Evolutionary conservation across 2,797 vertebrate genomes (phyloP), one percentile per base, ranked within the genome.

Genomic region (Acanthurus lineatus): DNA sequence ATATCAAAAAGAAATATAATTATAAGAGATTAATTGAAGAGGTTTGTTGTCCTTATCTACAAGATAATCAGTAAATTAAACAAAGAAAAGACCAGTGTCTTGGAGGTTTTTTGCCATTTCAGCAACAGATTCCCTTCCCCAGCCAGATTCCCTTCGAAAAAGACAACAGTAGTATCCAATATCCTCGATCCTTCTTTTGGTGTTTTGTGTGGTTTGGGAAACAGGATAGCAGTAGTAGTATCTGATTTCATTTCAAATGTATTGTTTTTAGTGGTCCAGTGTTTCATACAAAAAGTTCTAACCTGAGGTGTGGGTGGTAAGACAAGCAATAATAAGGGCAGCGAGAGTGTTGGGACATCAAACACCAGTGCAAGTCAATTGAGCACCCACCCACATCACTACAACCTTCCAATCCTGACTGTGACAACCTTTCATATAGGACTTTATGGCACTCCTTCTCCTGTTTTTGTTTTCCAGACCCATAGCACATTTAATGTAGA

Each of bases 151-250:
- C 20, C 22, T 61, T 64, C 2, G 47, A 44, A 58, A 69, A 53
- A 68, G 53, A 61, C 65, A 79, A 79, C 65, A 79, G 77, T 15
- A 35, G 53, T 83, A 82, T 91, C 81, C 45, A 42, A 68, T 91
- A 61, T 87, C 86, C 38, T 53, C 15, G 15, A 67, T 63, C 64
- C 73, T 69, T 62, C 77, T 83, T 47, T 1, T 20, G 9, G 57
- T 76, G 47, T 88, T 90, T 84, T 82, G 51, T 82, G 72, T 76
- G 68, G 35, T 79, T 83, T 84, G 73, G 64, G 54, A 77, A 88
- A 87, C 17, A 85, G 17, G 69, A 81, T 58, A 25, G 66, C 48
- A 60, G 47, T 32, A 4, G 48, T 19, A 10, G 73, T 69, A 47
- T 91, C 89, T 38, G 35, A 69, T 92, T 90, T 86, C 86, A 63